These are phyloP conservation scores for Drosophila nebulosa DNA, from an alignment of 1,140 invertebrate species.

Conservation along the genomic window DNA sequence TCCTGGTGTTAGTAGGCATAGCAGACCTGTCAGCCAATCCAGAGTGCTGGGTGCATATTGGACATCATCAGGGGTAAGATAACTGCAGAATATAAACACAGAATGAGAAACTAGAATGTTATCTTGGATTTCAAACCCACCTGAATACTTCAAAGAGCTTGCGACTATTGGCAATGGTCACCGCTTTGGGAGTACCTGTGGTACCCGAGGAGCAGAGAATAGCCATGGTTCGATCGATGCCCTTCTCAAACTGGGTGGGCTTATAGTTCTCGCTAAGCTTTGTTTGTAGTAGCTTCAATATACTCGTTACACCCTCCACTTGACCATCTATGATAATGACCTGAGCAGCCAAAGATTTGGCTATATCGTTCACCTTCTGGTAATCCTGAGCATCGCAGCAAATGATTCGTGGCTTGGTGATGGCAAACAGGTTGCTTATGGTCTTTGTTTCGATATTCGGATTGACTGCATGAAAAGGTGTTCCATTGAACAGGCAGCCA, in stretches of 20 bases:
- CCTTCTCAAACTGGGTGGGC: slow-evolving; percentile 38
- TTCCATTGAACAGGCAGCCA: slow-evolving; percentile 70
- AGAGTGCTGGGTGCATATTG: slow-evolving; percentile 72
- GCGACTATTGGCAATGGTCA: slow-evolving; percentile 85
- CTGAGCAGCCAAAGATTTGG: slow-evolving; percentile 25
- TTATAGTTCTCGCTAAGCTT: slow-evolving; percentile 42
- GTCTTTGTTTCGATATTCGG: slow-evolving; percentile 53
- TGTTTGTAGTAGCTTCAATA: slow-evolving; percentile 50
- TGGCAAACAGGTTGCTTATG: slow-evolving; percentile 52
- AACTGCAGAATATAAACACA: slow-evolving; percentile 30
- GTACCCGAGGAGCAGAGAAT: slow-evolving; percentile 87
- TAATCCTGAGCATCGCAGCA: slow-evolving; percentile 68
- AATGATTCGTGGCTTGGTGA: slow-evolving; percentile 65
- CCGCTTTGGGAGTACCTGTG: slow-evolving; percentile 90
- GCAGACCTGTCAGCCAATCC: slow-evolving; percentile 69
- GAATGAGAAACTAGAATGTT: background rate
- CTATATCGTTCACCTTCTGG: slow-evolving; percentile 39
- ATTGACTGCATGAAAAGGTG: slow-evolving; percentile 70
- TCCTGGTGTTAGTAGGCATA: slow-evolving; percentile 58
- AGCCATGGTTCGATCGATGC: slow-evolving; percentile 63
- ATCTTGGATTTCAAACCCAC: background rate
- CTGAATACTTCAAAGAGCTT: slow-evolving; percentile 53
- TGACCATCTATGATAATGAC: slow-evolving; percentile 51
- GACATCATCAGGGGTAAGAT: slow-evolving; percentile 56
- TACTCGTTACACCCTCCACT: slow-evolving; percentile 28